Percentiles rank a stretch among this genome's conserved stretches.
These are phyloP conservation scores for Sus scrofa DNA, from an alignment of 2,113 vertebrate genomes.

Conservation along the genomic window T2T-Sscrofa CM000813.6:152608501-152609000, in stretches of 20 bases:
- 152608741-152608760: neutral
- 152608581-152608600: conserved; percentile 97
- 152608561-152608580: conserved; percentile 98
- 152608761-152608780: conserved; percentile 39
- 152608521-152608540: conserved; percentile 93
- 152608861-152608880: conserved; percentile 36
- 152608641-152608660: conserved; percentile 96
- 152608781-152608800: neutral
- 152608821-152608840: neutral
- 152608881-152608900: conserved; percentile 54
- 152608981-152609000: neutral
- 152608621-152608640: conserved; percentile 94
- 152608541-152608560: conserved; percentile 90
- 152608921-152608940: conserved; percentile 12
- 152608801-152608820: conserved; percentile 42
- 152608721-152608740: conserved; percentile 9
- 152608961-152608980: conserved; percentile 55
- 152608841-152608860: conserved; percentile 6
- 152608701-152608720: conserved; percentile 91
- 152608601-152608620: conserved; percentile 97
- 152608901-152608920: neutral
- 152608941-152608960: conserved; percentile 48
- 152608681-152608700: conserved; percentile 99
- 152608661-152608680: conserved; percentile 98
- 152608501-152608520: conserved; percentile 94